Conservation (phyloP, 2,888 invertebrate genomes). For the Stenurella melanura region DNA sequence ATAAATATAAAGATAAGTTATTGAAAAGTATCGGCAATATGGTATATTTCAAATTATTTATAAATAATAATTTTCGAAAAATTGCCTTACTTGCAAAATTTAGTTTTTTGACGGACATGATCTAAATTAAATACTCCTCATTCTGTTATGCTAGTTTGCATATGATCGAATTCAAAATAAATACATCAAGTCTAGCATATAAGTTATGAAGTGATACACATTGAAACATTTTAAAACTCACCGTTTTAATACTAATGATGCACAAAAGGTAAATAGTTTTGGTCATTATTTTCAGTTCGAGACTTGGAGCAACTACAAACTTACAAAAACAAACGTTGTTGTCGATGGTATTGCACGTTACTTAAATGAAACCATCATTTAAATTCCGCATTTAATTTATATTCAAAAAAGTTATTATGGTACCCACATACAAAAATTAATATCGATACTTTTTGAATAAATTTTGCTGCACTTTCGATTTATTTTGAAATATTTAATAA, state of each 20-base stretch:
- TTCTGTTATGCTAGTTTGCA: too few species aligned
- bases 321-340: not conserved
- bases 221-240: not conserved
- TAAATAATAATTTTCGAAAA: too few species aligned
- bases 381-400: conserved; percentile 11
- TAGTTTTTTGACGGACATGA: too few species aligned
- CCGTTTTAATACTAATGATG: not conserved
- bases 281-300: not conserved
- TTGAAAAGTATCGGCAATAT: too few species aligned
- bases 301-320: not conserved
- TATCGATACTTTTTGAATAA: conserved; percentile 34
- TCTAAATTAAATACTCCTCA: too few species aligned
- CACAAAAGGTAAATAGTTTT: not conserved
- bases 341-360: not conserved
- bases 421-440: conserved; percentile 28
- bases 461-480: conserved; percentile 21
- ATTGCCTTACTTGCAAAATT: too few species aligned
- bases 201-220: too few species aligned
- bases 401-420: conserved; percentile 20
- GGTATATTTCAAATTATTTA: too few species aligned
- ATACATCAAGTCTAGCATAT: too few species aligned
- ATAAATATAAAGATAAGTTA: too few species aligned
- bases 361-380: conserved; percentile 13
- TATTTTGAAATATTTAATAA: conserved; percentile 20
- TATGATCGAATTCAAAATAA: too few species aligned